Evolutionary conservation across 1,140 invertebrate species (phyloP).

Genomic region (Nasonia giraulti): DNA sequence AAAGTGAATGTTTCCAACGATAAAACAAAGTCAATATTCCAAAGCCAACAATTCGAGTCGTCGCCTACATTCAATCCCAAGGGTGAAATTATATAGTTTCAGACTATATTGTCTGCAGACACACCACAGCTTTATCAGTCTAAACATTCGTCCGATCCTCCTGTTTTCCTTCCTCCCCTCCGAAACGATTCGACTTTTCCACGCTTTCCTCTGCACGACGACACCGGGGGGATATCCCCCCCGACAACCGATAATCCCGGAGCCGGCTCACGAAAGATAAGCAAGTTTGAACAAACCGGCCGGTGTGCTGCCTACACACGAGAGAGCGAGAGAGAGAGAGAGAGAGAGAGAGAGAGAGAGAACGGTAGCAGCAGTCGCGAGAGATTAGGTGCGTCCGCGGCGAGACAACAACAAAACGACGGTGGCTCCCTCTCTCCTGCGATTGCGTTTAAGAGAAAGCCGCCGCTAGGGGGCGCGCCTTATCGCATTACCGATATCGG

Average conservation of each 20-base stretch:
- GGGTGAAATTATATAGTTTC: background rate
- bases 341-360: constrained; percentile 30
- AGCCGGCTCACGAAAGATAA: constrained; percentile 53
- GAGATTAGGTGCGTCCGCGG: constrained; percentile 50
- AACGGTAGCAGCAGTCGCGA: constrained; percentile 24
- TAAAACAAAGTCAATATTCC: background rate
- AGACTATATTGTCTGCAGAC: background rate
- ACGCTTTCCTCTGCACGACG: background rate
- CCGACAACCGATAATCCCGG: constrained; percentile 36
- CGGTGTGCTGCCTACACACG: background rate
- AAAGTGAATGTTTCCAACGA: no score
- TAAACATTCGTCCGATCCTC: background rate
- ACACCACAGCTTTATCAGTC: background rate
- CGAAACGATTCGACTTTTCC: background rate
- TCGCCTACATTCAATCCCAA: background rate
- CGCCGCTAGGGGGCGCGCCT: background rate
- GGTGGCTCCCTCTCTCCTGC: background rate
- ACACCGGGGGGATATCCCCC: background rate
- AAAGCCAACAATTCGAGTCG: background rate
- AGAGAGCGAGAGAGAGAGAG: background rate
- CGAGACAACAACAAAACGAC: constrained; percentile 30
- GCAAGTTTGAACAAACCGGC: constrained; percentile 58
- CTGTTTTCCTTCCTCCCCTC: background rate
- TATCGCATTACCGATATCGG: constrained; percentile 66
- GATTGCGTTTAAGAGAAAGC: background rate